Evolutionary conservation across 2,113 vertebrate species (phyloP).

Genomic region (Eulemur macaco): DNA sequence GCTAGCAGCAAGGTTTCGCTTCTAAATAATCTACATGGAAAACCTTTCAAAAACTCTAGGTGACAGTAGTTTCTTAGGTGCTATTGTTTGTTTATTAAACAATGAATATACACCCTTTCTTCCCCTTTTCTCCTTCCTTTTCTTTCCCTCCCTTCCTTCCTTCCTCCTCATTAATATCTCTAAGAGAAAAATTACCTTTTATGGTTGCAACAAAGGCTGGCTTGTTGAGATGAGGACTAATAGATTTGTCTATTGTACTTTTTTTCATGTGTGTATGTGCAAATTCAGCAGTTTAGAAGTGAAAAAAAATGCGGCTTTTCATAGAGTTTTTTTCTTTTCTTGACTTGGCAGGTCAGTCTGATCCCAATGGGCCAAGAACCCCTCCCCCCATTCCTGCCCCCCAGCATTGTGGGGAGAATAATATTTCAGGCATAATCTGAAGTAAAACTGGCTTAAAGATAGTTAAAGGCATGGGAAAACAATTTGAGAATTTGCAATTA

Average conservation of each 20-base stretch:
- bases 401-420: not conserved
- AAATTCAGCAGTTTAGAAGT: not conserved
- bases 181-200: not conserved
- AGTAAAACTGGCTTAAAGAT: conserved; percentile 29
- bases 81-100: not conserved
- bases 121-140: not conserved
- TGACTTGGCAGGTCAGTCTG: conserved; percentile 7
- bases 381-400: not conserved
- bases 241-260: not conserved
- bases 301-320: not conserved
- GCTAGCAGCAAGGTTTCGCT: not conserved
- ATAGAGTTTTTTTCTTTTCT: conserved; percentile 1
- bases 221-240: not conserved
- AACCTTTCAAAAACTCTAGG: not conserved
- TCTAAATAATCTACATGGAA: not conserved
- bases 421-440: conserved; percentile 1
- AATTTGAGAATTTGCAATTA: conserved; percentile 45
- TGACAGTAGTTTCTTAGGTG: not conserved
- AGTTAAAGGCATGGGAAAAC: conserved; percentile 39
- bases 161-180: not conserved
- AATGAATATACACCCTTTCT: not conserved
- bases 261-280: not conserved
- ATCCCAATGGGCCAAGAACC: not conserved
- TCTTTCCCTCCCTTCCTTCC: fast-evolving
- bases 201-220: not conserved